phyloP scores from a whole-genome alignment of 2,888 invertebrate genomes.

The Myopa testacea region DNA sequence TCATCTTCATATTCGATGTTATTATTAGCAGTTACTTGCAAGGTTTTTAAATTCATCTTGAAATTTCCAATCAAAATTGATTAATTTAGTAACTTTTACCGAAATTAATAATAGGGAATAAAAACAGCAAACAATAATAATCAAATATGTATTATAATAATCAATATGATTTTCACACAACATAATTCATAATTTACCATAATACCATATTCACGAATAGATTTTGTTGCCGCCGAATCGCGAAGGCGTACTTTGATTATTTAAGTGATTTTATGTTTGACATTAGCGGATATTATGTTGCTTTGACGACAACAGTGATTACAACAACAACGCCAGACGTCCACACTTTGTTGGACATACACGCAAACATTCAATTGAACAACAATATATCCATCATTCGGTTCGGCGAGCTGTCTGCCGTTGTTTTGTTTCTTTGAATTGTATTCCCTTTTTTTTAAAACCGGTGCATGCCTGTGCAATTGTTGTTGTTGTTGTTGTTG shows the following conservation, averaged over 20 bases:
- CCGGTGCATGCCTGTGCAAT: not conserved
- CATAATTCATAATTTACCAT: no score
- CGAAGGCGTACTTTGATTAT: not conserved
- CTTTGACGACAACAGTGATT: not conserved
- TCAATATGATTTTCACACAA: no score
- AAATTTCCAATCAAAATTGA: no score
- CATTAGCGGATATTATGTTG: not conserved
- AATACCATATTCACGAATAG: no score
- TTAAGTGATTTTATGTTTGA: not conserved
- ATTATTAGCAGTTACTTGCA: no score
- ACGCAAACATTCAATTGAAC: conserved; percentile 22
- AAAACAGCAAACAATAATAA: no score
- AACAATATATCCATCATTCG: conserved; percentile 17
- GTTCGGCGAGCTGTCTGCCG: conserved; percentile 3
- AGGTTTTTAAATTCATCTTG: no score
- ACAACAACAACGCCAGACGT: not conserved
- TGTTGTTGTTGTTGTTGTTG: not conserved
- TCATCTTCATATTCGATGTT: no score
- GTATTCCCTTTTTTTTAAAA: not conserved
- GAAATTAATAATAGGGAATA: no score
- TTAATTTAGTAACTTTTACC: no score
- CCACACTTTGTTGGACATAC: not conserved
- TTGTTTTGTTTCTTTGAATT: not conserved
- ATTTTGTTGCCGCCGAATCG: not conserved
- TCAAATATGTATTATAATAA: no score